Evolutionary conservation across 2,113 vertebrate genomes (phyloP).

Genomic region (Ictalurus punctatus): DNA sequence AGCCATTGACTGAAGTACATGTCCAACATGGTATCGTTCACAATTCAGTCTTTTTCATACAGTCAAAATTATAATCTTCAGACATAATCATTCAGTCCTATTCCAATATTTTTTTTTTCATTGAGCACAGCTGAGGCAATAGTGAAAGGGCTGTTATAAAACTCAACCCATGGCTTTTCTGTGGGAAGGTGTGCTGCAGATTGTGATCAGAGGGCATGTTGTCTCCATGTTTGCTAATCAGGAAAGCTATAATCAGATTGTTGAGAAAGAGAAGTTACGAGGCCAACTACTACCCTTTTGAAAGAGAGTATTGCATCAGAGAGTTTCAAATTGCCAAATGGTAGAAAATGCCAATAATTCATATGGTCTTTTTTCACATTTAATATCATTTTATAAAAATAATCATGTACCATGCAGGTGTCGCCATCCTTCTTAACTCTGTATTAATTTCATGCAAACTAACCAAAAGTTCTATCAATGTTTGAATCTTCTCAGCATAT

Average conservation of each 20-base stretch:
- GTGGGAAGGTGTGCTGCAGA: not conserved
- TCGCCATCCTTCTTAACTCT: not conserved
- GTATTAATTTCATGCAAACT: not conserved
- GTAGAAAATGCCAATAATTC: not conserved
- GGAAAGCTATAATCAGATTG: not conserved
- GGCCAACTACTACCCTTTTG: not conserved
- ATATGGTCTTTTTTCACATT: not conserved
- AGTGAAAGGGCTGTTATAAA: not conserved
- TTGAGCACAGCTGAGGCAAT: not conserved
- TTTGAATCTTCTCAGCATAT: not conserved
- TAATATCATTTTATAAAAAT: not conserved
- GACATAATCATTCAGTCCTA: not conserved
- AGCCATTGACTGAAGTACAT: not conserved
- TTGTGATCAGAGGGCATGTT: not conserved
- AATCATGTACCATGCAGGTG: not conserved
- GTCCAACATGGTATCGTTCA: not conserved
- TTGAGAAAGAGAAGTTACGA: not conserved
- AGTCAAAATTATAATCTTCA: too few species aligned
- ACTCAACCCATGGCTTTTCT: not conserved
- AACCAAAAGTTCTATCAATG: not conserved
- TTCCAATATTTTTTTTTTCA: not conserved
- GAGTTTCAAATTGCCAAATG: not conserved
- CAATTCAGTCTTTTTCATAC: too few species aligned
- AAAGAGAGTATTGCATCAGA: not conserved
- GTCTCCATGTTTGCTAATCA: not conserved